A percentile compares a stretch with the other conserved stretches of the same genome.
Evolutionary conservation across 2,888 invertebrate species (phyloP).

Genomic region (Heliconius cydno): DNA sequence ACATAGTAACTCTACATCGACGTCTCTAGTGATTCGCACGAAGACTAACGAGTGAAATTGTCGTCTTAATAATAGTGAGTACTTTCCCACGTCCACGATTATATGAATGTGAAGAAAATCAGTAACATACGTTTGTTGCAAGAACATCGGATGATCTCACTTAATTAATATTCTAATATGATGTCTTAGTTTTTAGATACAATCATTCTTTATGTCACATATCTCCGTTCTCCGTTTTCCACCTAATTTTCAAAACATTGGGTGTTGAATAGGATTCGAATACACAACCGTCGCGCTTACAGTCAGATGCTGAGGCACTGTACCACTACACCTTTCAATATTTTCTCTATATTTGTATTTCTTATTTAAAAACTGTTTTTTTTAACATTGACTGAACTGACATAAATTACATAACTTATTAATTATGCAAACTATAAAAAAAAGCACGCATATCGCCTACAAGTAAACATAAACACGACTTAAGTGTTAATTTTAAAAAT

Average conservation of each 20-base stretch:
- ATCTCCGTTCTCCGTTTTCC: background rate
- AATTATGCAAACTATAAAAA: background rate
- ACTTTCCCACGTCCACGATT: conserved; percentile 62
- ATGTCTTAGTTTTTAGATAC: background rate
- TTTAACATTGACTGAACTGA: too few species aligned
- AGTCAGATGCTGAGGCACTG: too few species aligned
- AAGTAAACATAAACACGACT: background rate
- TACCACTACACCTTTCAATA: too few species aligned
- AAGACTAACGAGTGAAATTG: conserved; percentile 60
- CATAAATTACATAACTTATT: background rate
- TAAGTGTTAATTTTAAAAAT: too few species aligned
- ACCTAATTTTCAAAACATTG: background rate
- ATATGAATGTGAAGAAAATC: conserved; percentile 37
- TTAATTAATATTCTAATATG: conserved; percentile 13
- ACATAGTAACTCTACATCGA: conserved; percentile 28
- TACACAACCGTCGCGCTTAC: too few species aligned
- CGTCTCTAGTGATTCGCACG: conserved; percentile 56
- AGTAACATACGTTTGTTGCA: conserved; percentile 34
- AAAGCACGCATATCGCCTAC: background rate
- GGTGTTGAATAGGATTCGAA: too few species aligned
- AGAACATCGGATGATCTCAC: conserved; percentile 32
- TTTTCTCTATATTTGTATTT: background rate
- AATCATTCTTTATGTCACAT: background rate
- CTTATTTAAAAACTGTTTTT: background rate
- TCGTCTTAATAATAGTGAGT: conserved; percentile 58